Conservation (phyloP, 1,140 invertebrate species). For the Patella vulgata region DNA sequence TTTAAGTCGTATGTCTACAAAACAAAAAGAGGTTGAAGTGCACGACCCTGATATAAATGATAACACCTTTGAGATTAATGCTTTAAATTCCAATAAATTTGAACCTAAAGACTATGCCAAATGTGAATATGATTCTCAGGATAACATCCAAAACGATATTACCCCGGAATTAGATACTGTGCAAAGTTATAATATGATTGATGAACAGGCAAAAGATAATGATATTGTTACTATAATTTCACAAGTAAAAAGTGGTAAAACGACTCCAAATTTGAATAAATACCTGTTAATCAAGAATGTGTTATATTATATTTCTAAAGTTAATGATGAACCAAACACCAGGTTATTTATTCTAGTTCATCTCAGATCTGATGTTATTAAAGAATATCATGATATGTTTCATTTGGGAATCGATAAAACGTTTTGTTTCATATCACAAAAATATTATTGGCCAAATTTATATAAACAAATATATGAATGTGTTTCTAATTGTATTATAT, state of each 20-base stretch:
- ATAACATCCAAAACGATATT: background rate
- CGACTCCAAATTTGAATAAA: background rate
- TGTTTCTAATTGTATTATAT: constrained; percentile 27
- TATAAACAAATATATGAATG: constrained; percentile 6
- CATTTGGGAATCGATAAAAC: constrained; percentile 18
- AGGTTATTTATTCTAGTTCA: background rate
- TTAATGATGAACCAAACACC: background rate
- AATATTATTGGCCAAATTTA: constrained; percentile 21
- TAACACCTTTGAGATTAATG: constrained; percentile 13
- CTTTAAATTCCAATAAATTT: constrained; percentile 21
- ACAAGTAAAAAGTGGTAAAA: background rate
- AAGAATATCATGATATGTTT: constrained; percentile 22
- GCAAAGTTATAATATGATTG: constrained; percentile 3
- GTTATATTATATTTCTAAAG: constrained; percentile 27
- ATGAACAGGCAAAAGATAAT: constrained; percentile 22
- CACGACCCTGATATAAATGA: background rate
- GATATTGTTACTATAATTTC: constrained; percentile 3
- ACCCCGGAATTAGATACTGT: background rate
- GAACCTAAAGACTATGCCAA: constrained; percentile 6
- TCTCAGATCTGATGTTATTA: background rate
- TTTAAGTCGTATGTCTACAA: constrained; percentile 18
- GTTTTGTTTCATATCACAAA: background rate
- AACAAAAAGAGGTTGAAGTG: background rate
- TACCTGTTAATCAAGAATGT: constrained; percentile 23
- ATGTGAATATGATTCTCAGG: background rate